Evolutionary conservation across 2,888 invertebrate species (phyloP), one percentile per base, ranked within the genome.

Genomic region (Parelbella ahira): DNA sequence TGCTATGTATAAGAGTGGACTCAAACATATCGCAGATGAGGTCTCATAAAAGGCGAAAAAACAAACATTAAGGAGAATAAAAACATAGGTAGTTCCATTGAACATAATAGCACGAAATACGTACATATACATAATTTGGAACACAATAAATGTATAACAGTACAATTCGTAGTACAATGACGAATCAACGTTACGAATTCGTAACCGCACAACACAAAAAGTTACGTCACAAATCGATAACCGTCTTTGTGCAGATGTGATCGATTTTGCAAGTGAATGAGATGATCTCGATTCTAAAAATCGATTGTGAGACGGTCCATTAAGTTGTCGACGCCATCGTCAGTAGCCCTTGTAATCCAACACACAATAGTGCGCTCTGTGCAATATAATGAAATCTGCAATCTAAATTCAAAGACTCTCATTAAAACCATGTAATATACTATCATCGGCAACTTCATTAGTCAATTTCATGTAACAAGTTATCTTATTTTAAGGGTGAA

Each of bases 231-330:
- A 56, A 63, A 55, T 55, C 50, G 53, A 57, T 53, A 47, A 49
- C 36, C 49, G 51, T 55, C 47, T 63, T 65, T 66, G 63, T 64
- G 56, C 53, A 51, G 51, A 57, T 53, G 54, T 64, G 65, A 73
- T 75, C 69, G 69, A 76, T 74, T 74, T 70, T 60, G 65, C 56
- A 61, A 66, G 51, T 53, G 53, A 55, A 67, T 56, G 57, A 61
- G 61, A 63, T 63, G 59, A 51, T 50, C 56, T 60, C 55, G 56
- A 65, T 63, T 58, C 30, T 19, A 12, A 10, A 21, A 36, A 29
- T 60, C 47, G 51, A 41, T 39, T 43, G 54, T 39, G 52, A 47
- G 52, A 52, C 54, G 53, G 58, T 56, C 58, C 58, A 72, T 72
- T 69, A 68, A 68, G 51, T 50, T 44, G 49, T 56, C 50, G 44